A percentile compares a stretch with the other conserved stretches of the same genome.
These are phyloP conservation scores for Orchestia grillus DNA, from an alignment of 1,140 invertebrate species.

Conservation along the genomic window DNA sequence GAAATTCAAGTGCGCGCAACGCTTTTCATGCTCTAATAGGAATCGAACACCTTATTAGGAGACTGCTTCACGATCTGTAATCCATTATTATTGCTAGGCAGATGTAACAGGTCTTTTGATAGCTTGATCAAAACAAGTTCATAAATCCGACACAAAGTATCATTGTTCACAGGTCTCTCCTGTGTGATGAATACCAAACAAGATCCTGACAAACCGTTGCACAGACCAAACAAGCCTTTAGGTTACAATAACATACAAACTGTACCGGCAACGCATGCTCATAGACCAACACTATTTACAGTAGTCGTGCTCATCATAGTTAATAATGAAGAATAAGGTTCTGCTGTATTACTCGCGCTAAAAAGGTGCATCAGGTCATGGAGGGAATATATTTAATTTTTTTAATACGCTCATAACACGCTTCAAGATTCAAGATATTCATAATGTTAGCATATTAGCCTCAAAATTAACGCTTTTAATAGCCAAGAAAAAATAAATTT, in stretches of 20 bases:
- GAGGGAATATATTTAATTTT: not conserved
- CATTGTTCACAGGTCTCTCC: not conserved
- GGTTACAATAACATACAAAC: slow-evolving; percentile 16
- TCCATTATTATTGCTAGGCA: not conserved
- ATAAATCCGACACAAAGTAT: not conserved
- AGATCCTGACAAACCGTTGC: slow-evolving; percentile 42
- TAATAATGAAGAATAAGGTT: not conserved
- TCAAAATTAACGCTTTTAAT: not conserved
- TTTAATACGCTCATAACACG: not conserved
- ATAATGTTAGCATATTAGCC: not conserved
- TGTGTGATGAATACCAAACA: not conserved
- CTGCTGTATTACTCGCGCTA: not conserved
- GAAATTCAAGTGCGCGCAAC: not conserved
- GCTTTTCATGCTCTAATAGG: not conserved
- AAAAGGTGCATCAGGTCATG: not conserved
- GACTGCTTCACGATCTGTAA: not conserved
- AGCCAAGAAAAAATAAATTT: not conserved
- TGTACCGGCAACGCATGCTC: not conserved
- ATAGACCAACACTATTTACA: slow-evolving; percentile 35
- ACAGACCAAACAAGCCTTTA: slow-evolving; percentile 26
- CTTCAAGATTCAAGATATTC: too few species aligned
- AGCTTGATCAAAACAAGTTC: not conserved
- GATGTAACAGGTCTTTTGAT: not conserved
- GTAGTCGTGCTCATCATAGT: not conserved
- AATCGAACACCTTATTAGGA: not conserved